Evolutionary conservation across 2,113 vertebrate species (phyloP).

Genomic region (Poeciliopsis retropinna): DNA sequence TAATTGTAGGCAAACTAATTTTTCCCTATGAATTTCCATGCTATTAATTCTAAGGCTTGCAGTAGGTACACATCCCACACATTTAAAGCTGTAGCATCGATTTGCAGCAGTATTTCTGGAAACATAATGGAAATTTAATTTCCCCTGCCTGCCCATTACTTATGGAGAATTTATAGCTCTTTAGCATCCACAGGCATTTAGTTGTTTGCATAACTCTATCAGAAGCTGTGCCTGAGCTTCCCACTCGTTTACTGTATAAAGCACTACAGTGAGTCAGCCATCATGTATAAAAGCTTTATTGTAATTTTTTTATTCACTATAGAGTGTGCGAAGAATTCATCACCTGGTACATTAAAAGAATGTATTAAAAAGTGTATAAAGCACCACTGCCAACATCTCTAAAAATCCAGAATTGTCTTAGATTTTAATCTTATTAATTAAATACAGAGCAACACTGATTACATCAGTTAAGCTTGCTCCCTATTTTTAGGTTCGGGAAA

Average conservation of each 20-base stretch:
- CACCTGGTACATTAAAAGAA: background rate
- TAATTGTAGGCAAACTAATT: background rate
- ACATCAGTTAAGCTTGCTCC: background rate
- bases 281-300: background rate
- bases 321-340: background rate
- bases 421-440: too few relatives aligned
- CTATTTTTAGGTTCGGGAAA: background rate
- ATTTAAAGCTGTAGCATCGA: background rate
- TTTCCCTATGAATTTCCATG: background rate
- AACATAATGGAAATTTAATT: background rate
- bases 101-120: background rate
- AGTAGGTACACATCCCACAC: background rate
- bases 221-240: background rate
- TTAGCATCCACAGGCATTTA: background rate
- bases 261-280: background rate
- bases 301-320: background rate
- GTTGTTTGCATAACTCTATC: constrained; percentile 1
- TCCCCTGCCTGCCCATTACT: background rate
- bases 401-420: too few relatives aligned
- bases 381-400: background rate
- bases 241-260: background rate
- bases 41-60: background rate
- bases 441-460: background rate
- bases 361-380: background rate
- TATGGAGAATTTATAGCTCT: background rate